Conservation (phyloP, 92 coral and sea anemone species). For the Parazoanthus atlanticus region DNA sequence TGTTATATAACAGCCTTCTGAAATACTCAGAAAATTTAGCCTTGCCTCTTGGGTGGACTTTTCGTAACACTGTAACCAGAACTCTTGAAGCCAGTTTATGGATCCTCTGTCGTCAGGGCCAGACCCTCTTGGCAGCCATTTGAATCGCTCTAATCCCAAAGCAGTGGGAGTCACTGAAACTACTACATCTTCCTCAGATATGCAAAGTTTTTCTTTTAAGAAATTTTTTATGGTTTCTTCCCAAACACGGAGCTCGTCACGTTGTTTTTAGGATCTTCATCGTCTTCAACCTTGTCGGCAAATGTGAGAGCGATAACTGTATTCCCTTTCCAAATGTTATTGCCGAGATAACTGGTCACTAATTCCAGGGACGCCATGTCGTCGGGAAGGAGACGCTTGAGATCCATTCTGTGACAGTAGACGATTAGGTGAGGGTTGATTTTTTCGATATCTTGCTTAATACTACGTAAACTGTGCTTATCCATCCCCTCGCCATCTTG, state of each 20-base stretch:
- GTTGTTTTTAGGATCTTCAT: background rate
- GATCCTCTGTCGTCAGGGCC: background rate
- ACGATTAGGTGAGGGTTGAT: background rate
- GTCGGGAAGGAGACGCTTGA: background rate
- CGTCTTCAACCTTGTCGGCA: constrained; percentile 10
- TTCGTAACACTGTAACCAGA: background rate
- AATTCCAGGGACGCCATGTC: background rate
- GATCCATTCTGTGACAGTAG: constrained; percentile 1
- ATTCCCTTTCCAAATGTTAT: background rate
- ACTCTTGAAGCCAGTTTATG: background rate
- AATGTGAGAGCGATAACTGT: constrained; percentile 2
- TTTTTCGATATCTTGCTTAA: background rate
- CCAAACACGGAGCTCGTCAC: background rate
- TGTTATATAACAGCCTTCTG: background rate
- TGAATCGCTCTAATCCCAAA: background rate
- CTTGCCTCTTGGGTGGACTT: background rate
- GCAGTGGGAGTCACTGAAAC: background rate
- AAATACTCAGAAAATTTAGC: background rate
- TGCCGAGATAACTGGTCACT: background rate
- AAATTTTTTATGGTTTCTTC: background rate
- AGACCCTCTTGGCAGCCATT: background rate
- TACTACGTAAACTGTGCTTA: background rate
- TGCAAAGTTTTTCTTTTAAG: background rate
- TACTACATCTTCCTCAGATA: background rate
- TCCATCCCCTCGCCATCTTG: background rate